phyloP scores from a whole-genome alignment of 2,888 invertebrate species.

The Escarpia spicata region DNA sequence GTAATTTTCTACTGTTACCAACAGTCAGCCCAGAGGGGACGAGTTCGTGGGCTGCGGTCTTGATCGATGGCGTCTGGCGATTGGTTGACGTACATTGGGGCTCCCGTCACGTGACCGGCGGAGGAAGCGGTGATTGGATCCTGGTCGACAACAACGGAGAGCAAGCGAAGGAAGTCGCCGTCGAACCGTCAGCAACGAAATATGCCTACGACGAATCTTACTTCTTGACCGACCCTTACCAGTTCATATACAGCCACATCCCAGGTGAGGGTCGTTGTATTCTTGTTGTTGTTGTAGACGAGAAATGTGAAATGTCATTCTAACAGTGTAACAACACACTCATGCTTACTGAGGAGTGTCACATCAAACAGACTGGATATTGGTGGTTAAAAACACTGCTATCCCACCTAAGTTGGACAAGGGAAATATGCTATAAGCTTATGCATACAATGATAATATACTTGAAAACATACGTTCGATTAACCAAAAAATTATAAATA shows the following conservation, averaged over 20 bases:
- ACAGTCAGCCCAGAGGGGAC: background rate
- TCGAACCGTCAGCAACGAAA: background rate
- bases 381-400: too few relatives aligned
- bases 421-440: too few relatives aligned
- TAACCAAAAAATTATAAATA: too few relatives aligned
- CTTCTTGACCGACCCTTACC: constrained; percentile 21
- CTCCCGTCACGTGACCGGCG: background rate
- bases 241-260: constrained; percentile 24
- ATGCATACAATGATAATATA: too few relatives aligned
- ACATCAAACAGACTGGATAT: too few relatives aligned
- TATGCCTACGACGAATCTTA: constrained; percentile 22
- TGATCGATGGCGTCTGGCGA: constrained; percentile 13
- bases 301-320: too few relatives aligned
- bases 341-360: too few relatives aligned
- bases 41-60: constrained; percentile 23
- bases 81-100: constrained; percentile 21
- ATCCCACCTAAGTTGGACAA: too few relatives aligned
- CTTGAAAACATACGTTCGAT: too few relatives aligned
- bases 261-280: background rate
- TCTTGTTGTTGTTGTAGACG: background rate
- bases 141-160: constrained; percentile 23
- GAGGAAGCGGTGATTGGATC: constrained; percentile 14
- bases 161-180: background rate
- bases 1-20: background rate
- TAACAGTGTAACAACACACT: too few relatives aligned